Evolutionary conservation across 92 coral and sea anemone genomes (phyloP), one percentile per base, ranked within the genome.

Genomic region (Palythoa grandiflora): DNA sequence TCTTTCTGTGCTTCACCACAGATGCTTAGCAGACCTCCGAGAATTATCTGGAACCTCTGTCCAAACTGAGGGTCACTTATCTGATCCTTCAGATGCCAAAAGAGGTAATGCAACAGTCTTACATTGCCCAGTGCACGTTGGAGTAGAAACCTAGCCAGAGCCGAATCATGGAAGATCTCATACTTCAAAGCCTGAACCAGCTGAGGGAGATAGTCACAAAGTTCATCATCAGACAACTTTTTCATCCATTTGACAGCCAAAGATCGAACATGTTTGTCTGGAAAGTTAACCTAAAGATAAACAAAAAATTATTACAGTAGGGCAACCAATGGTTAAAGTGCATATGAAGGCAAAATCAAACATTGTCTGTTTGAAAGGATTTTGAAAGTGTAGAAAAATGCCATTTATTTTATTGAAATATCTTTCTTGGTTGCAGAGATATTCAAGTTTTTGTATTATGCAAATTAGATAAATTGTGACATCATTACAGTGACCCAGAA

Each of bases 41-140:
- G 94, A 38, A 94, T 92, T 36, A 97, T 96, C 87, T 95, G 98
- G 55, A 95, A 97, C 63, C 99, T 94, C 84, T 95, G 99, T 65
- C 99, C 99, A 92, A 97, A 97, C 93, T 97, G 97, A 4, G 99
- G 95, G 48, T 97, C 99, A 50, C 92, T 93, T 88, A 97, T 97
- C 80, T 91, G 96, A 88, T 97, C 99, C 83, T 97, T 97, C 72
- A 97, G 89, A 74, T 93, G 90, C 99, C 99, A 97, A 87, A 97
- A 97, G 57, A 97, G 77, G 83, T 92, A 87, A 79, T 97, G 99
- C 87, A 97, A 73, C 59, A 97, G 94, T 10, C 99, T 91, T 15
- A 93, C 95, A 73, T 95, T 95, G 66, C 94, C 89, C 73, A 97
- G 96, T 57, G 99, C 96, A 35, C 99, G 93, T 48, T 94, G 94